Evolutionary conservation across 2,888 invertebrate genomes (phyloP).

Genomic region (Caenorhabditis sp.): DNA sequence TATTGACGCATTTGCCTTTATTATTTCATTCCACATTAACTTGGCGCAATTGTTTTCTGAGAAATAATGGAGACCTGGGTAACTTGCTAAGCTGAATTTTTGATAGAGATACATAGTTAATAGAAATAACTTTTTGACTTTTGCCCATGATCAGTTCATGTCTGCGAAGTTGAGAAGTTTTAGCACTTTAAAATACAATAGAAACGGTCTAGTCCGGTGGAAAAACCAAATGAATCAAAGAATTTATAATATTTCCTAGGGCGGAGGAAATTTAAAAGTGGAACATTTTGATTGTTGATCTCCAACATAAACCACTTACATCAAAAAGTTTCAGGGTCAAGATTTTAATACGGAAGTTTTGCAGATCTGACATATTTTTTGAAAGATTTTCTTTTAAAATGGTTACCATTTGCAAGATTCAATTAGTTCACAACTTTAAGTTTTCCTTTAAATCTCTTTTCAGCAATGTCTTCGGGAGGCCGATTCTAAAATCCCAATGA

Average conservation of each 20-base stretch:
- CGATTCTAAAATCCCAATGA: slow-evolving; percentile 66
- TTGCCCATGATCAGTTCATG: background rate
- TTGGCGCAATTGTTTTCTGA: background rate
- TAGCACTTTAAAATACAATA: background rate
- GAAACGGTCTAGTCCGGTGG: background rate
- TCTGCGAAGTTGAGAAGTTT: background rate
- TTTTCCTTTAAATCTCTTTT: too few relatives aligned
- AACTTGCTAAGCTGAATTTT: too few relatives aligned
- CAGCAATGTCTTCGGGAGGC: slow-evolving; percentile 68
- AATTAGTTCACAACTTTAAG: too few relatives aligned
- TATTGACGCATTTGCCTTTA: background rate
- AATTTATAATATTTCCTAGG: background rate
- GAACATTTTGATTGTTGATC: background rate
- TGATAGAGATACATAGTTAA: too few relatives aligned
- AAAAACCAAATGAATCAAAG: background rate
- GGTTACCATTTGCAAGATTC: too few relatives aligned
- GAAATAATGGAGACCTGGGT: too few relatives aligned
- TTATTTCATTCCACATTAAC: background rate
- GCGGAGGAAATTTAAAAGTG: background rate
- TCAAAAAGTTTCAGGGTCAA: slow-evolving; percentile 8
- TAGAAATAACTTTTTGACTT: background rate
- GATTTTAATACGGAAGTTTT: background rate
- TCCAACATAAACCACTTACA: background rate
- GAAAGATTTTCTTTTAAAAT: background rate
- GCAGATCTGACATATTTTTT: background rate